Conservation (phyloP, 2,797 vertebrate species). For the Xiphorhynchus erythropygius region DNA sequence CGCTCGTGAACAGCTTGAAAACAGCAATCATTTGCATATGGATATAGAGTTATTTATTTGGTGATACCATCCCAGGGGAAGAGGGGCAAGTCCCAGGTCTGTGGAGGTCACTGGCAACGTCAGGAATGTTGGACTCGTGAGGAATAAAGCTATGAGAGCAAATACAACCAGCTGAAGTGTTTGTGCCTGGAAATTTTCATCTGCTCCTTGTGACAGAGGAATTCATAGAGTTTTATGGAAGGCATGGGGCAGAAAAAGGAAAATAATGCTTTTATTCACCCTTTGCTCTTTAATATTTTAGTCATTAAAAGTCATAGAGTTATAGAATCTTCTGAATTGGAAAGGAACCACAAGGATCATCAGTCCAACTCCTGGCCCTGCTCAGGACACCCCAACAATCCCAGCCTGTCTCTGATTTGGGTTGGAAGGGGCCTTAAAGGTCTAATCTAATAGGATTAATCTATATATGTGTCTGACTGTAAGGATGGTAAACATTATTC, state of each 20-base stretch:
- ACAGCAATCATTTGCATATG: conserved; percentile 45
- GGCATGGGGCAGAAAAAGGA: not conserved
- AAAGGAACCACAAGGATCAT: not conserved
- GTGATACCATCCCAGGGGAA: not conserved
- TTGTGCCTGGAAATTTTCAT: not conserved
- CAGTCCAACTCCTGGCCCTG: not conserved
- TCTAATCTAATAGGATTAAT: not conserved
- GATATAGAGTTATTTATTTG: not conserved
- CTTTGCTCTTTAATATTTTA: not conserved
- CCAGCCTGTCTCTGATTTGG: not conserved
- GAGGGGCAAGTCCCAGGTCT: not conserved
- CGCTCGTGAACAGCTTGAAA: conserved; percentile 36
- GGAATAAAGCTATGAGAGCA: not conserved
- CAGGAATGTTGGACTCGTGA: not conserved
- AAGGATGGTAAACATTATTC: not conserved
- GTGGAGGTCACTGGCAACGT: not conserved
- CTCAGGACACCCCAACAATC: not conserved
- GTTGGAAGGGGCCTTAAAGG: not conserved
- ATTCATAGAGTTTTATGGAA: not conserved
- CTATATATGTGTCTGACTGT: not conserved
- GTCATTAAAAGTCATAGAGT: not conserved
- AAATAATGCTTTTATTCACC: not conserved
- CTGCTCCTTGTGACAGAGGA: not conserved
- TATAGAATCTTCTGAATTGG: not conserved
- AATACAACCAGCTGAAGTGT: not conserved